Conservation (phyloP, 2,888 invertebrate species). For the Xestia sexstrigata region DNA sequence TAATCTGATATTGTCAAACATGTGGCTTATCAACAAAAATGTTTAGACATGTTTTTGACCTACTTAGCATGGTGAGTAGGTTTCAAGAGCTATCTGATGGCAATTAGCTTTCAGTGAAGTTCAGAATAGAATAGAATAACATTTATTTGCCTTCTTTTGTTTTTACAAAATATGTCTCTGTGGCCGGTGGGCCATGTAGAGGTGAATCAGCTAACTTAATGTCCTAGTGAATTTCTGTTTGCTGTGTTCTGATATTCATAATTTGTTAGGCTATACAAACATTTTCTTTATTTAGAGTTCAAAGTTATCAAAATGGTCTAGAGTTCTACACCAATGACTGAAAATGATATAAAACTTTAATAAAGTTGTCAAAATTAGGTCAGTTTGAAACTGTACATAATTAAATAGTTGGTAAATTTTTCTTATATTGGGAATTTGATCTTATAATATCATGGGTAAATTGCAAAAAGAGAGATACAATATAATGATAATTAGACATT, state of each 20-base stretch:
- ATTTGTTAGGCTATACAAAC: too few species aligned
- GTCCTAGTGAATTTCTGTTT: too few species aligned
- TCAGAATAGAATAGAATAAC: too few species aligned
- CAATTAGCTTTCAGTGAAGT: neutral
- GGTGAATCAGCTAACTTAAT: too few species aligned
- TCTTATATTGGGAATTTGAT: neutral
- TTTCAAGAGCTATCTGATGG: neutral
- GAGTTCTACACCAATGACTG: neutral
- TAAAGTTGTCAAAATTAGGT: neutral
- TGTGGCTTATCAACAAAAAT: conserved; percentile 17
- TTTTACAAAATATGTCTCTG: too few species aligned
- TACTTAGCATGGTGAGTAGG: conserved; percentile 9
- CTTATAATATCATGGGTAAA: too few species aligned
- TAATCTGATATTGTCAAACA: conserved; percentile 14
- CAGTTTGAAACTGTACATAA: neutral
- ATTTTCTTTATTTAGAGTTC: neutral
- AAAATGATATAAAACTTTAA: neutral
- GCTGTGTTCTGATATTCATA: too few species aligned
- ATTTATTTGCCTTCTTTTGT: too few species aligned
- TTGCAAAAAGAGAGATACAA: neutral
- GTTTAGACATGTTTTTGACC: conserved; percentile 20
- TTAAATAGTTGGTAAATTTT: neutral
- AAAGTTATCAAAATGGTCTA: neutral
- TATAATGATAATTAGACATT: neutral
- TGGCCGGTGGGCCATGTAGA: too few species aligned